phyloP scores from a whole-genome alignment of 1,140 invertebrate genomes.

The Nautilus pompilius region DNA sequence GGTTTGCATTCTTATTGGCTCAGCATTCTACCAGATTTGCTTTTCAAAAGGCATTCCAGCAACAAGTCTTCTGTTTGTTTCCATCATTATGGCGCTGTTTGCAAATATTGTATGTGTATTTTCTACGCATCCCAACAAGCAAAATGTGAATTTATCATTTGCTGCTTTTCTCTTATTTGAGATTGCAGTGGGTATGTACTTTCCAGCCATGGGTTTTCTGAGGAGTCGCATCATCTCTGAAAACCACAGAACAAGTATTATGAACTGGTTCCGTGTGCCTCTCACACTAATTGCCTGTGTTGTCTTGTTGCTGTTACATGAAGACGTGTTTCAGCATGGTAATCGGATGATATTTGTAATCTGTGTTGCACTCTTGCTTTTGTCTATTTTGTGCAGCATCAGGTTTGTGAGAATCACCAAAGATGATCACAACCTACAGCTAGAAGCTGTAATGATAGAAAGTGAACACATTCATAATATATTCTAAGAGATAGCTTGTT shows the following conservation, averaged over 20 bases:
- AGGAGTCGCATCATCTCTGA: constrained; percentile 66
- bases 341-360: constrained; percentile 57
- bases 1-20: constrained; percentile 69
- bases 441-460: constrained; percentile 28
- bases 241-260: constrained; percentile 47
- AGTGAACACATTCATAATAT: constrained; percentile 48
- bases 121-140: constrained; percentile 37
- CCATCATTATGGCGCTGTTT: constrained; percentile 43
- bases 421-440: constrained; percentile 35
- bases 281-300: constrained; percentile 53
- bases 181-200: constrained; percentile 58
- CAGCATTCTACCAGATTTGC: constrained; percentile 63
- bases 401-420: constrained; percentile 34
- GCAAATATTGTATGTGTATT: constrained; percentile 46
- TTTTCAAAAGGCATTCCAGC: constrained; percentile 37
- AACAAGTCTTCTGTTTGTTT: constrained; percentile 46
- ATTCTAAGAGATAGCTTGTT: constrained; percentile 20
- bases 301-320: constrained; percentile 58
- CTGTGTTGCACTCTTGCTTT: constrained; percentile 48
- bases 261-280: constrained; percentile 55
- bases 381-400: constrained; percentile 37
- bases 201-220: constrained; percentile 62
- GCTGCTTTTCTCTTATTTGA: constrained; percentile 66
- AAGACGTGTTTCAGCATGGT: constrained; percentile 52
- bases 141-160: constrained; percentile 56